Evolutionary conservation across 2,888 invertebrate species (phyloP).

Genomic region (Pristionchus arcanus): DNA sequence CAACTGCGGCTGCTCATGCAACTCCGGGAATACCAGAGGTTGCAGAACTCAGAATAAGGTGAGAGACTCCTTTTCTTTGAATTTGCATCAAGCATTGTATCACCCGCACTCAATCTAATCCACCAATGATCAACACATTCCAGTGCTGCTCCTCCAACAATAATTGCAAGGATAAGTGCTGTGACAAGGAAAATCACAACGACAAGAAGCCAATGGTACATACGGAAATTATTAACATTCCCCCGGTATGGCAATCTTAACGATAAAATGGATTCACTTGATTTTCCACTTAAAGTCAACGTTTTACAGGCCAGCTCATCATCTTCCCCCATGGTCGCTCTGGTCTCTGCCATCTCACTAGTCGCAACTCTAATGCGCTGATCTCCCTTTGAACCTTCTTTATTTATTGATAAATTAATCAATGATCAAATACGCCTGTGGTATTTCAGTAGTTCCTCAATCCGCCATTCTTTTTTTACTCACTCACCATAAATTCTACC

Average conservation of each 20-base stretch:
- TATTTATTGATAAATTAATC: background rate
- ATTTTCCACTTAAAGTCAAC: background rate
- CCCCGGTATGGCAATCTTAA: background rate
- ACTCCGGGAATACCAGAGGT: background rate
- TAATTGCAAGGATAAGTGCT: background rate
- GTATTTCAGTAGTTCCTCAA: too few relatives aligned
- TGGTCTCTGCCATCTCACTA: background rate
- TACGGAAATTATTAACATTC: too few relatives aligned
- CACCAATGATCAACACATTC: too few relatives aligned
- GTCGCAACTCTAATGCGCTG: background rate
- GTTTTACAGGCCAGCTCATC: background rate
- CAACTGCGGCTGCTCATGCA: background rate
- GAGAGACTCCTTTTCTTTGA: background rate
- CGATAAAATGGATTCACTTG: too few relatives aligned
- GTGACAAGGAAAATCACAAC: background rate
- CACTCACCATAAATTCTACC: background rate
- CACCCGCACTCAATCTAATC: too few relatives aligned
- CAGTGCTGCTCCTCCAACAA: background rate
- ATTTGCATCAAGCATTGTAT: too few relatives aligned
- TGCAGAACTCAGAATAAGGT: conserved; percentile 5
- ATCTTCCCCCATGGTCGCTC: background rate
- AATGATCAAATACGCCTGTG: background rate
- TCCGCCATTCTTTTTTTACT: background rate
- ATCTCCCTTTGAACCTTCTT: background rate
- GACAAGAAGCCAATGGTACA: background rate